Base-by-base conservation (phyloP, 2,888 invertebrate genomes). In the Lasioglossum zephyrum region DNA sequence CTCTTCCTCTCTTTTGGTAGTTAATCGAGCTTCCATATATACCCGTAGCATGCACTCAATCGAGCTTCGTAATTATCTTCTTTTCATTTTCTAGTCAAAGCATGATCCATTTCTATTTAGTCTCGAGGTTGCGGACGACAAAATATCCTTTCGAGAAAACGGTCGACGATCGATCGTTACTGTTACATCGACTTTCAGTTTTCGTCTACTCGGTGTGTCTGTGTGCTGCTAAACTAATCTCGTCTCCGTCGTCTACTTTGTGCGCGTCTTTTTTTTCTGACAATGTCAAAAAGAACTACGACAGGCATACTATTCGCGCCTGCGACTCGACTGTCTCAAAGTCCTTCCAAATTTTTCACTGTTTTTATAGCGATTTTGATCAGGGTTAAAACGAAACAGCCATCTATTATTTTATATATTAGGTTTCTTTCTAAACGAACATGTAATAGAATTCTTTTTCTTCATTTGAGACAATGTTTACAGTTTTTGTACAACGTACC, bases 11-110 rank as follows among this genome's bases (percentile, higher is more conserved):
- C 57, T 57, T 36, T 66, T 91, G 77, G 88, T 90, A 91, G 90
- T 84, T 83, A 91, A 75, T 91, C 86, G 87, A 89, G 88, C 91
- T 90, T 90, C 76, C 83, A 81, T 82, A 82, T 80, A 74, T 57
- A 85, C 77, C 70, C 82, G 73, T 77, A 70, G 91, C 91, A 91
- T 91, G 91, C 83, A 82, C n/a, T 70, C 76, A 87, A 70, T 86
- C 85, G 89, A 86, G 90, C 90, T 91, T 87, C 41, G 87, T 87
- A 82, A 90, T 60, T 26, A 84, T 79, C 63, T 39, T 87, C 8
- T 63, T 63, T 69, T 83, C n/a, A 22, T 80, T 86, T 77, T 74
- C 77, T 87, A 88, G 88, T 75, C 80, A n/a, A 70, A 85, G 90
- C 91, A 90, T 90, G 90, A 82, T 66, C 63, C 53, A 63, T 63